Base-by-base conservation (phyloP, 2,113 vertebrate genomes). In the Dolichallabes microphthalmus region DNA sequence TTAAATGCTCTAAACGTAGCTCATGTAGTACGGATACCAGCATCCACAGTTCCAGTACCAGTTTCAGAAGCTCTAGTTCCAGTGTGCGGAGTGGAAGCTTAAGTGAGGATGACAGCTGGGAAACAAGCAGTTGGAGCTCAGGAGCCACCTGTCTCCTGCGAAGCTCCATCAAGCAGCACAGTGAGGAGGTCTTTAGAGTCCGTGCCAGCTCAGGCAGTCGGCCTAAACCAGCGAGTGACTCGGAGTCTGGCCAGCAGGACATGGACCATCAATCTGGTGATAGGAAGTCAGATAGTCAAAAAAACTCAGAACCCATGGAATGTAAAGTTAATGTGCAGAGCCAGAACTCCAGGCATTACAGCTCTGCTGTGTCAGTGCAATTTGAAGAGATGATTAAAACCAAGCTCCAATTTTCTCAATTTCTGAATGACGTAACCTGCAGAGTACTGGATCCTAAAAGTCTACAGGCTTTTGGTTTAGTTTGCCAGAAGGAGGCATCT, bases 391-490 rank as follows among this genome's bases (percentile, higher is more conserved):
- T 94, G 82, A 94, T 91, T 30, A 92, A 96, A 66, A 92, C 95
- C 89, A 96, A 94, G 87, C 93, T 94, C 27, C 96, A 96, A 88
- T 99, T 98, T 90, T 97, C 97, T 25, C 94, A 96, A 86, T 98
- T 99, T 93, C 92, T 98, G 68, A 96, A 99, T 86, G 97, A 98
- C 88, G 95, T 98, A 82, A 95, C 95, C 0, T 90, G 91, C 88
- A 94, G 95, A 77, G 96, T 98, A 52, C 90, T 98, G 71, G 94
- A 96, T 90, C 95, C 95, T 0, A 89, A 89, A 20, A 92, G 91
- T 60, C 87, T 94, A 74, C 91, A 92, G 73, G 92, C 94, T 83
- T 93, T 94, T 82, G 66, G 90, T 58, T 91, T 87, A 0, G 80
- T 88, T 64, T 92, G 90, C 87, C 88, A 88, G 92, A 92, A 86